These are phyloP conservation scores for Trichogramma evanescens DNA, from an alignment of 2,888 invertebrate species.

Conservation along the genomic window DNA sequence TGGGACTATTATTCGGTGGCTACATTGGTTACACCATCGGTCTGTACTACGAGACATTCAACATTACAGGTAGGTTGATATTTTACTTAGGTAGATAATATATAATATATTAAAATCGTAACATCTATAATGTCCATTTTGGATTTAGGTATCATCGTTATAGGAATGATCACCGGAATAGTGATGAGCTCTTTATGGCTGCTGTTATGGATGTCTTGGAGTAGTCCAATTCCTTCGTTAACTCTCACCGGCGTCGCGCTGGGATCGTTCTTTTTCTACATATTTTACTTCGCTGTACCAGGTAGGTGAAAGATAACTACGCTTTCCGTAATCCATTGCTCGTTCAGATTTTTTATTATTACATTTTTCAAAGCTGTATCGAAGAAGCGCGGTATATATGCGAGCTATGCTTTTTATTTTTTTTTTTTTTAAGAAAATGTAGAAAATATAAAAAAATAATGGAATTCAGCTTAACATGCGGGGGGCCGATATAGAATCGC, in stretches of 20 bases:
- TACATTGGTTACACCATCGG: constrained; percentile 52
- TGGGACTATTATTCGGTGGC: constrained; percentile 56
- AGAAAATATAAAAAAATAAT: constrained; percentile 46
- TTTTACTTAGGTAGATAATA: no score
- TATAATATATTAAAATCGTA: no score
- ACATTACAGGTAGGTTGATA: constrained; percentile 26
- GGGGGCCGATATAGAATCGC: constrained; percentile 9
- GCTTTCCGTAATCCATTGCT: constrained; percentile 4
- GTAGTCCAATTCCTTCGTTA: constrained; percentile 55
- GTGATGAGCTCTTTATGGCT: constrained; percentile 58
- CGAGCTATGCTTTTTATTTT: no score
- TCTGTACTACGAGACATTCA: constrained; percentile 10
- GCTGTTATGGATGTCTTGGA: constrained; percentile 58
- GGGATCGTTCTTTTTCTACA: constrained; percentile 57
- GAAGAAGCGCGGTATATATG: no score
- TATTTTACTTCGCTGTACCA: constrained; percentile 55
- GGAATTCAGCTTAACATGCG: constrained; percentile 42
- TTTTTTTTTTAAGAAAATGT: no score
- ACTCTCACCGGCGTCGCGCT: constrained; percentile 54
- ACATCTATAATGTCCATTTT: not conserved
- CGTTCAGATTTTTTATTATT: not conserved
- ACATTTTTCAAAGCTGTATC: no score
- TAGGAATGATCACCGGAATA: constrained; percentile 52
- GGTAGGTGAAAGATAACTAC: constrained; percentile 45
- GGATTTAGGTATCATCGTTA: constrained; percentile 51